A percentile compares a stretch with the other conserved stretches of the same genome.
Evolutionary conservation across 2,797 vertebrate species (phyloP).

Genomic region (Aeoliscus strigatus): DNA sequence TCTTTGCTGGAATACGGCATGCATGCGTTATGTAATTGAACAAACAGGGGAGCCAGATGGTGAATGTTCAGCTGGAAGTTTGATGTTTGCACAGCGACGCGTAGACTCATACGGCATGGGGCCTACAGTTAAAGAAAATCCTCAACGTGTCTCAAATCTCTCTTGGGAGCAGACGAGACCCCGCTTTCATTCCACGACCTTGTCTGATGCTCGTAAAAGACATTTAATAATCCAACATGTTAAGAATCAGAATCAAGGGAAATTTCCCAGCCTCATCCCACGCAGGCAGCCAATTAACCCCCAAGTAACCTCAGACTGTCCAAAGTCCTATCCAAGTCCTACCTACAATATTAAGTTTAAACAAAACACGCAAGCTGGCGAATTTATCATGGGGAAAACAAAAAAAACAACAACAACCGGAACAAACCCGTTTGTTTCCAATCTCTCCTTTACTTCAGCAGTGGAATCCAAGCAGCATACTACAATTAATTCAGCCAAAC

Average conservation of each 20-base stretch:
- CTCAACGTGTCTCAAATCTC: slow-evolving; percentile 16
- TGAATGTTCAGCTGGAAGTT: slow-evolving; percentile 40
- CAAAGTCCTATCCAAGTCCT: neutral
- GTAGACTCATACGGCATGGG: slow-evolving; percentile 18
- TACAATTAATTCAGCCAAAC: slow-evolving; percentile 53
- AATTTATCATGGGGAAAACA: too few relatives aligned
- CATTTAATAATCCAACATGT: slow-evolving; percentile 11
- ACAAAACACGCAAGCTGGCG: too few relatives aligned
- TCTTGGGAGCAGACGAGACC: slow-evolving; percentile 9
- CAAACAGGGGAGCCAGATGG: slow-evolving; percentile 51
- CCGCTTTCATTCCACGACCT: slow-evolving; percentile 9
- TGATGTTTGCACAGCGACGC: slow-evolving; percentile 25
- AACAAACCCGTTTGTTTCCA: too few relatives aligned
- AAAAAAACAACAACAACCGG: slow-evolving; percentile 3
- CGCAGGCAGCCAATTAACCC: slow-evolving; percentile 4
- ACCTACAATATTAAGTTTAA: slow-evolving; percentile 6
- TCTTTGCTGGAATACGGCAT: slow-evolving; percentile 32
- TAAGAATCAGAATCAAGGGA: slow-evolving; percentile 6
- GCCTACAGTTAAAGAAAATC: slow-evolving; percentile 23
- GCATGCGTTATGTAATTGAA: slow-evolving; percentile 41
- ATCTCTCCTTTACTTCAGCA: slow-evolving; percentile 16
- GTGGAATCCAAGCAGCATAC: slow-evolving; percentile 44
- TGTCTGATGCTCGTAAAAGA: slow-evolving; percentile 3
- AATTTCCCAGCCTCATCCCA: slow-evolving; percentile 5
- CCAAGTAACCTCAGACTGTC: slow-evolving; percentile 4